Evolutionary conservation across 2,113 vertebrate species (phyloP), one percentile per base, ranked within the genome.

Genomic region (Burhinus bistriatus): DNA sequence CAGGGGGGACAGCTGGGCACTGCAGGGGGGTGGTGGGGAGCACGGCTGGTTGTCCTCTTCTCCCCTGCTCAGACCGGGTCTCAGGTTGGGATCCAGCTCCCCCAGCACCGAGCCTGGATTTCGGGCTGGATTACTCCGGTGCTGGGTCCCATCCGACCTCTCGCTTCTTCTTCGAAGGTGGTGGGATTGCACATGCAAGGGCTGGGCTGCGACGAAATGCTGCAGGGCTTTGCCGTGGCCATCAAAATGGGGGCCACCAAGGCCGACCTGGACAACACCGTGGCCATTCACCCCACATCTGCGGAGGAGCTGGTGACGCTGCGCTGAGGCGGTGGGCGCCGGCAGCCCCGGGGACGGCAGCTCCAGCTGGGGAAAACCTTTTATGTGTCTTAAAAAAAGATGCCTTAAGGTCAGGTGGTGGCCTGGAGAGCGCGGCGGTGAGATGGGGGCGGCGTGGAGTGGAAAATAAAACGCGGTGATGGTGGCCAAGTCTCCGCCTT

Each of bases 171-270:
- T 47, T 78, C 52, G 0, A 55, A 97, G 95, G 96, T 96, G 82
- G 95, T 97, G 84, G 95, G 95, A 22, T 29, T 97, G 78, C 96
- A 97, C 91, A 97, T 97, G 96, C 96, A 97, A 45, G 96, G 96
- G 15, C 45, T 91, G 81, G 96, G 96, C 57, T 97, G 96, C 0
- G 95, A 97, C 0, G 96, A 97, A 30, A 96, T 96, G 0, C 93
- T 97, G 66, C 96, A 97, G 95, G 96, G 96, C 82, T 97, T 96
- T 22, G 96, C 96, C 0, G 96, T 97, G 90, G 96, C 95, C 49
- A 11, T 97, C 93, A 96, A 96, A 75, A 96, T 96, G 96, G 96
- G 96, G 29, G 95, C 96, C 71, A 97, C 96, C 84, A 97, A 97
- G 57, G 95, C 95, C 0, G 91, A 97, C 87, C 83, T 97, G 45